These are phyloP conservation scores for Anoncus sp. DNA, from an alignment of 2,888 invertebrate species.

Conservation along the genomic window DNA sequence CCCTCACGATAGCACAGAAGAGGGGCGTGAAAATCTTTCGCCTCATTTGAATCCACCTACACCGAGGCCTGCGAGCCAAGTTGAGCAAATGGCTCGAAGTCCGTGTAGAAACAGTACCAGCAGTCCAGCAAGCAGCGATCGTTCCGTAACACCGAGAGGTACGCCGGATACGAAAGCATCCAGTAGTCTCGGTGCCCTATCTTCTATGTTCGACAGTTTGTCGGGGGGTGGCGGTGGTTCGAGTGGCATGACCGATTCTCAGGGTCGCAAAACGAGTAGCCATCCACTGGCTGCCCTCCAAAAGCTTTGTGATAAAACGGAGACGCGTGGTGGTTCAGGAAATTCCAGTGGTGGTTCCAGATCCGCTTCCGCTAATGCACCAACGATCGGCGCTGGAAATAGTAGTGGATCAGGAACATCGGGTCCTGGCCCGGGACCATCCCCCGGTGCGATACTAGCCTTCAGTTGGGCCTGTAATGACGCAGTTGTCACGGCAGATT, in stretches of 20 bases:
- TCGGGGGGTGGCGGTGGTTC: constrained; percentile 85
- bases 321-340: constrained; percentile 87
- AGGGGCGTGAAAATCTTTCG: constrained; percentile 80
- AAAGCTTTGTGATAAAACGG: constrained; percentile 98
- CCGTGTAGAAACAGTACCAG: constrained; percentile 86
- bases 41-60: constrained; percentile 82
- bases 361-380: constrained; percentile 80
- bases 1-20: constrained; percentile 79
- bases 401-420: constrained; percentile 77
- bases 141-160: constrained; percentile 91
- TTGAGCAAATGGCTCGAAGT: constrained; percentile 83
- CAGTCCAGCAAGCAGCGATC: constrained; percentile 91
- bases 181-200: constrained; percentile 91
- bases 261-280: constrained; percentile 89
- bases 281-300: constrained; percentile 98
- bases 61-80: constrained; percentile 85
- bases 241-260: constrained; percentile 83
- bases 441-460: constrained; percentile 93
- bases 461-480: constrained; percentile 98
- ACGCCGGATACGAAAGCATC: constrained; percentile 85
- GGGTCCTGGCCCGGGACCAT: constrained; percentile 84
- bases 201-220: constrained; percentile 95
- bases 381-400: constrained; percentile 83
- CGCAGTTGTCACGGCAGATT: constrained; percentile 93
- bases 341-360: constrained; percentile 80